Evolutionary conservation across 2,113 vertebrate species (phyloP).

Genomic region (Morone chrysops): DNA sequence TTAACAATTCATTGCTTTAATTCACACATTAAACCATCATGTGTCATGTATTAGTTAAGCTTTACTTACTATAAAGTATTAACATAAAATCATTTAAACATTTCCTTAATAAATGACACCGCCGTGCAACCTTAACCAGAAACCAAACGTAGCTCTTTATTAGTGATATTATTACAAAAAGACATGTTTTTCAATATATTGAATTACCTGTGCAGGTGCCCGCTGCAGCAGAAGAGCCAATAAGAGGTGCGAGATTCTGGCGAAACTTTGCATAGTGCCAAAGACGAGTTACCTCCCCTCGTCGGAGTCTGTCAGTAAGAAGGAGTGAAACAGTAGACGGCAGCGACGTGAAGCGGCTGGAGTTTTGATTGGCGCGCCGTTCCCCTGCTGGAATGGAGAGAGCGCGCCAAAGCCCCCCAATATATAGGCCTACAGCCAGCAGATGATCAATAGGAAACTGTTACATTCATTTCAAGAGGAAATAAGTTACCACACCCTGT

Average conservation of each 20-base stretch:
- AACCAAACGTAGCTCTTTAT: too few species aligned
- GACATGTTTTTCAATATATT: too few species aligned
- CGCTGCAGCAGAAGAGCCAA: conserved; percentile 61
- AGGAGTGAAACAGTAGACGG: neutral
- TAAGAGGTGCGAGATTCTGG: conserved; percentile 48
- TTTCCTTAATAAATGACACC: neutral
- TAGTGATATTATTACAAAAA: neutral
- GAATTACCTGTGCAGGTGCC: conserved; percentile 74
- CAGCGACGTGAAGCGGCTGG: neutral
- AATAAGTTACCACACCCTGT: neutral
- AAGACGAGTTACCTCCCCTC: conserved; percentile 9
- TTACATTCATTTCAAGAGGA: accelerated
- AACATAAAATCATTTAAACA: neutral
- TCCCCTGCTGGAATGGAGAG: conserved; percentile 11
- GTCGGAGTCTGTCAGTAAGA: neutral
- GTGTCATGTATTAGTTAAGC: too few species aligned
- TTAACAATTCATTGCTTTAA: too few species aligned
- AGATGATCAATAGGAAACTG: neutral
- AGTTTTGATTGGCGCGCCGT: conserved; percentile 16
- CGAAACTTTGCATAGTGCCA: conserved; percentile 61
- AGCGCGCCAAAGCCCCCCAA: neutral
- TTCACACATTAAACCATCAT: too few species aligned
- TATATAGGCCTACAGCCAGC: neutral
- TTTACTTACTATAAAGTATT: too few species aligned
- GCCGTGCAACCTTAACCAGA: neutral